Evolutionary conservation across 2,113 vertebrate genomes (phyloP), one percentile per base, ranked within the genome.

Genomic region (Eudorcas thomsonii): DNA sequence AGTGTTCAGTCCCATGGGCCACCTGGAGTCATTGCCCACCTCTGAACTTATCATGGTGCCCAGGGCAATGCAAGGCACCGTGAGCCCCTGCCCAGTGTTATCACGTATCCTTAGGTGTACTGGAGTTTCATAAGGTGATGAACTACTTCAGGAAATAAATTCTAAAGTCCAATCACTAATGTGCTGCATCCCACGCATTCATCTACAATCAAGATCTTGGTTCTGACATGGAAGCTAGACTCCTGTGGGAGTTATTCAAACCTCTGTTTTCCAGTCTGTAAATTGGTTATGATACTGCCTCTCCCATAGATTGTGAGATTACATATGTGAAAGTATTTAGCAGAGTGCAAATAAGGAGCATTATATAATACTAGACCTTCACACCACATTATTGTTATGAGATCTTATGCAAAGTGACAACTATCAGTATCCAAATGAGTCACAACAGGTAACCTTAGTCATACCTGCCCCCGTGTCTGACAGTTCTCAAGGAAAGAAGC

Each of bases 81-180:
- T 7, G 43, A 36, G 33, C 62, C 64, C 1, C 0, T 7, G 43
- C 11, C 25, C 59, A 54, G 7, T 1, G 71, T 48, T 13, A 0
- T 7, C 2, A 2, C 9, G 8, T 5, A 5, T 0, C 43, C 45
- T 48, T 21, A 8, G 1, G 5, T 1, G 6, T 9, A 28, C 1
- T 21, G 9, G 21, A 21, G 14, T 19, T 92, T 48, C 33, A 3
- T 7, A 16, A 52, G 45, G 45, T 48, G n/a, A 64, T 30, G 39
- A 55, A 33, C n/a, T 26, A 8, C 33, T 19, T 36, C 55, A 25
- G 55, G 5, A 62, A 83, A 87, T 21, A 62, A 25, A 60, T 33
- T 48, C 45, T 62, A 2, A 52, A 50, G 43, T 21, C 45, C 36
- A 19, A 0, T 30, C 33, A 15, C 71, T 67, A 43, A 23, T 7